phyloP scores from a whole-genome alignment of 2,888 invertebrate genomes.

The Microplitis manilae region DNA sequence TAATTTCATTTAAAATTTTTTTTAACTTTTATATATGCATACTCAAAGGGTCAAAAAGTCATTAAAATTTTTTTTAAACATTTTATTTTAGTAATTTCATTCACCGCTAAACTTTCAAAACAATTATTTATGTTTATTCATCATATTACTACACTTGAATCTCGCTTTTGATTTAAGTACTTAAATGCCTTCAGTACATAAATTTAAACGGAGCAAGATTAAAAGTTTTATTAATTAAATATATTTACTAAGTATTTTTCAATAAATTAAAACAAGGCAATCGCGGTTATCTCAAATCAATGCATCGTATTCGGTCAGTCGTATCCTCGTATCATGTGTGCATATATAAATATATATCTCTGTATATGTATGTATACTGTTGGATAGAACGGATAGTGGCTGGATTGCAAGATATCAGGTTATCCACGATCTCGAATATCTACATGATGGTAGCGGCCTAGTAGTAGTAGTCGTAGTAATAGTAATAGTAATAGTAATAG shows the following conservation, averaged over 20 bases:
- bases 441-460: conserved; percentile 24
- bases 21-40: background rate
- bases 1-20: background rate
- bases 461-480: background rate
- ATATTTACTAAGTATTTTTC: background rate
- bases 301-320: background rate
- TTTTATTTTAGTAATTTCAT: background rate
- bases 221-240: too few species aligned
- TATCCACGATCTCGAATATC: conserved; percentile 41
- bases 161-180: too few species aligned
- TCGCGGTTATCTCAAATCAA: background rate
- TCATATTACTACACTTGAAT: too few species aligned
- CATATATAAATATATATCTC: background rate
- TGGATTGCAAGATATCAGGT: conserved; percentile 35
- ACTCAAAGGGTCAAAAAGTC: background rate
- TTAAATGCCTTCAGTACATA: too few species aligned
- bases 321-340: background rate
- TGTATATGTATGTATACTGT: background rate
- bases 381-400: conserved; percentile 18
- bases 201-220: too few species aligned
- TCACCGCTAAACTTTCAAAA: too few species aligned
- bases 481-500: background rate
- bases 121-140: too few species aligned
- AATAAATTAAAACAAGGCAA: background rate
- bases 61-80: background rate